These are phyloP conservation scores for Ooceraea biroi DNA, from an alignment of 1,140 invertebrate species.

Conservation along the genomic window DNA sequence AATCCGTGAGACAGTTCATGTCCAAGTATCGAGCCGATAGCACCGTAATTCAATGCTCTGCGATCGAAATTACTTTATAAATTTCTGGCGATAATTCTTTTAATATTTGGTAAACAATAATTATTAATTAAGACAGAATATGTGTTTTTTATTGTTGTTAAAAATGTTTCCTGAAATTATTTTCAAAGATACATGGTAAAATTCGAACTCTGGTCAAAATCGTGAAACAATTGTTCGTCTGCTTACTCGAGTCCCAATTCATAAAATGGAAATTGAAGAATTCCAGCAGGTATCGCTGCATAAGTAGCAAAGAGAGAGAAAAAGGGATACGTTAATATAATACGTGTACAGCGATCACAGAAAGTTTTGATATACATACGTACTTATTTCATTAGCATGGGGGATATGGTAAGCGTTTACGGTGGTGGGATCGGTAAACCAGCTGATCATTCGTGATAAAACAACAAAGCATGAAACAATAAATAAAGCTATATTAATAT, in stretches of 20 bases:
- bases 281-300: slow-evolving; percentile 91
- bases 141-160: background rate
- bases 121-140: background rate
- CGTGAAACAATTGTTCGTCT: slow-evolving; percentile 22
- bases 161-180: too few relatives aligned
- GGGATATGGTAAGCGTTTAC: slow-evolving; percentile 92
- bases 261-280: slow-evolving; percentile 91
- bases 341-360: background rate
- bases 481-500: background rate
- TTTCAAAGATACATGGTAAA: too few relatives aligned
- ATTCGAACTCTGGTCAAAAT: background rate
- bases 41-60: slow-evolving; percentile 94
- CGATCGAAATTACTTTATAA: slow-evolving; percentile 38
- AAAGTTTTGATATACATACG: slow-evolving; percentile 75
- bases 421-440: slow-evolving; percentile 90
- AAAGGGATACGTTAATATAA: slow-evolving; percentile 2
- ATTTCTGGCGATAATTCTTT: background rate
- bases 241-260: slow-evolving; percentile 84
- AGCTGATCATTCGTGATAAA: slow-evolving; percentile 81
- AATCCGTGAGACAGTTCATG: slow-evolving; percentile 96
- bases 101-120: background rate
- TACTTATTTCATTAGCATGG: slow-evolving; percentile 92
- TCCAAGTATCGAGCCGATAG: slow-evolving; percentile 92
- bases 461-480: slow-evolving; percentile 72
- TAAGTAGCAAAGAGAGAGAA: slow-evolving; percentile 75